Evolutionary conservation across 2,113 vertebrate species (phyloP).

Genomic region (Malurus elegans): DNA sequence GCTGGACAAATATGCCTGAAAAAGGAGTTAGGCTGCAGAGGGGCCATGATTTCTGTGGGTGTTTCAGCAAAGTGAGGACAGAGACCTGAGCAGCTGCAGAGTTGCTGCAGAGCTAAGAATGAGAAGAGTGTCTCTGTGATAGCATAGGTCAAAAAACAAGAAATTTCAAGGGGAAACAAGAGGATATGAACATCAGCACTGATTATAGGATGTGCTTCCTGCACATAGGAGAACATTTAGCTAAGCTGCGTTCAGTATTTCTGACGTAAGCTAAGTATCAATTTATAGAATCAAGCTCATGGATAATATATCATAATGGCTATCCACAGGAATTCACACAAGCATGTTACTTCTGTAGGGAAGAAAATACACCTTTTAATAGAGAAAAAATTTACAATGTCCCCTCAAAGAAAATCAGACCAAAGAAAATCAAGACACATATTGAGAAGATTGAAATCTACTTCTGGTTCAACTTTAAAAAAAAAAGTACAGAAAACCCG

Average conservation of each 20-base stretch:
- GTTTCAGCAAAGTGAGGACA: neutral
- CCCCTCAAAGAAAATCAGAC: neutral
- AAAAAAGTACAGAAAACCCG: neutral
- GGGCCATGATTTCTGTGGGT: accelerated
- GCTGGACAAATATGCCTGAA: neutral
- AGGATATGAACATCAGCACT: neutral
- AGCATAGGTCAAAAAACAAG: neutral
- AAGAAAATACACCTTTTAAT: neutral
- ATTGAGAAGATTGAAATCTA: neutral
- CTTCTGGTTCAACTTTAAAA: conserved; percentile 18
- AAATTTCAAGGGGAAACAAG: neutral
- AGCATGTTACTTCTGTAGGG: neutral
- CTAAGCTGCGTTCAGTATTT: neutral
- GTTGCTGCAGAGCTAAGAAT: neutral
- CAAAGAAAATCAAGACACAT: neutral
- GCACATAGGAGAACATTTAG: neutral
- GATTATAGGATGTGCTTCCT: neutral
- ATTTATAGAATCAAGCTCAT: neutral
- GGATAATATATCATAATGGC: neutral
- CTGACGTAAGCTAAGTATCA: neutral
- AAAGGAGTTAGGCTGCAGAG: neutral
- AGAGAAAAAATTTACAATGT: neutral
- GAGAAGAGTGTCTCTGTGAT: neutral
- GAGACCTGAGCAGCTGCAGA: neutral
- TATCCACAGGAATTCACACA: neutral